Percentiles rank a stretch among this genome's conserved stretches.
These are phyloP conservation scores for Phortica magna DNA, from an alignment of 2,888 invertebrate species.

Conservation along the genomic window DNA sequence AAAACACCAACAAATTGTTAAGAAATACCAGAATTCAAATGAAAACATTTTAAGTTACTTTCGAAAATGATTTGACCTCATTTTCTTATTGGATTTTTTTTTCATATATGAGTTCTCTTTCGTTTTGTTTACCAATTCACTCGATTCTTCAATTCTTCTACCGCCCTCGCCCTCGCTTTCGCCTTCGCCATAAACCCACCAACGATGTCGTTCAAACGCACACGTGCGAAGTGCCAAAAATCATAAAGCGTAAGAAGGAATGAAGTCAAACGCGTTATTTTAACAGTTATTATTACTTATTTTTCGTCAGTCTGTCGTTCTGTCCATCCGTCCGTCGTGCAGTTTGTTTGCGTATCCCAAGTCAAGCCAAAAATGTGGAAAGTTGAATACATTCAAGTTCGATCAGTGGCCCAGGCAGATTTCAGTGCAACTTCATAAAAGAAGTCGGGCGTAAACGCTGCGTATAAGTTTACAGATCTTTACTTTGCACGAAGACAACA, in stretches of 20 bases:
- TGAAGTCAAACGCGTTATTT: not conserved
- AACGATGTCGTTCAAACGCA: not conserved
- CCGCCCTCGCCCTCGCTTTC: too few species aligned
- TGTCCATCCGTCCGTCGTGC: too few species aligned
- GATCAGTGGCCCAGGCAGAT: too few species aligned
- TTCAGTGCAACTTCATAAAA: not conserved
- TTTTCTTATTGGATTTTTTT: not conserved
- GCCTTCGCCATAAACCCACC: too few species aligned
- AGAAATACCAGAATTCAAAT: not conserved
- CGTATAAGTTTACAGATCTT: not conserved
- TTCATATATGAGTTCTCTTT: conserved; percentile 12
- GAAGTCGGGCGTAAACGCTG: not conserved
- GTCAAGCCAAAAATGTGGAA: too few species aligned
- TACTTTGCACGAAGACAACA: not conserved
- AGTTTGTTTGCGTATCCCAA: too few species aligned
- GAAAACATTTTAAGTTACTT: too few species aligned
- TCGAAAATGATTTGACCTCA: conserved; percentile 23
- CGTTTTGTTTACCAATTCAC: not conserved
- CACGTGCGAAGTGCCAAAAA: conserved; percentile 5
- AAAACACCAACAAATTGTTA: not conserved
- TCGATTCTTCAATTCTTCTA: too few species aligned
- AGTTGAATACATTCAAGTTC: too few species aligned
- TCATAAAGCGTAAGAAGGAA: not conserved
- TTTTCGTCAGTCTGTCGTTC: too few species aligned
- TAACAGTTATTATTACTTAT: conserved; percentile 13